Evolutionary conservation across 2,888 invertebrate genomes (phyloP), one percentile per base, ranked within the genome.

Genomic region (Altica lythri): DNA sequence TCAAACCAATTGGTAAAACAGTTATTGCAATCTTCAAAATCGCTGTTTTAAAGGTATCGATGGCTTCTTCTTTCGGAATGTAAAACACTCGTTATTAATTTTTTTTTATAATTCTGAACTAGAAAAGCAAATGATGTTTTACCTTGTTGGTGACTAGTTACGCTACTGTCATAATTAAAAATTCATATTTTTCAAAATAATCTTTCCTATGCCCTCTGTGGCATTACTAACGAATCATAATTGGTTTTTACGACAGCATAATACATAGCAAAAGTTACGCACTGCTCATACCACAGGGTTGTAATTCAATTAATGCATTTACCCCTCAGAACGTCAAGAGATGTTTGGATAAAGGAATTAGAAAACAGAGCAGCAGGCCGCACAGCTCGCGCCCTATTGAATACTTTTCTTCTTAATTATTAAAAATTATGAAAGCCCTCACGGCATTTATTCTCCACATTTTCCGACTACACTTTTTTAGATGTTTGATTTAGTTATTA

Each of bases 291-390:
- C 37, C 57, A 56, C 27, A 57, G 61, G 65, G 64, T 58, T 45
- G 57, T 67, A 67, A 68, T 67, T 68, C 63, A 65, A 67, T 67
- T 68, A 72, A 76, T 65, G 45, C 55, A 40, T 54, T 38, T 57
- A 53, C 59, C 62, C 61, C 61, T 45, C 42, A 44, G 38, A 58
- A 52, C 47, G 54, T 53, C 50, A 37, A 43, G 55, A 67, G 63
- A 68, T 69, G 71, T 70, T 71, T 70, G 68, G 67, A 65, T 71
- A 71, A 70, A 68, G 67, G 71, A 71, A 70, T 69, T 71, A 69
- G 60, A 65, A 67, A 69, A 68, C 64, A 65, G 63, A 64, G 62
- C 60, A 58, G 57, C 58, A 52, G 52, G 60, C 61, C 61, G 52
- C 61, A 57, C 38, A 53, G 49, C 60, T 53, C 55, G 54, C 55